A percentile compares a stretch with the other conserved stretches of the same genome.
Conservation (phyloP, 2,888 invertebrate species). For the Lasioglossum morio region DNA sequence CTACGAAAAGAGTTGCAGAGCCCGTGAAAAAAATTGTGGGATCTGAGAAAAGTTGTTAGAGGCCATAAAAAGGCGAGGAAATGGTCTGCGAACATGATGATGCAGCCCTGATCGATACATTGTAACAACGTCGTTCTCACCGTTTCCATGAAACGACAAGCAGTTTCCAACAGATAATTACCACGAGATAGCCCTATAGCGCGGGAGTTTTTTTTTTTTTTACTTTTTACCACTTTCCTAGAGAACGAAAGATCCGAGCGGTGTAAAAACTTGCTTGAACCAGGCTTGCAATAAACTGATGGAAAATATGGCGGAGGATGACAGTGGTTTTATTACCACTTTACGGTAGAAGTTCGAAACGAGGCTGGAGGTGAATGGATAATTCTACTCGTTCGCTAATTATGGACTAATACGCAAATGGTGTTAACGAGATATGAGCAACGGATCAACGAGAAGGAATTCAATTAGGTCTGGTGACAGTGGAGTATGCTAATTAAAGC, state of each 20-base stretch:
- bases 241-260: not conserved
- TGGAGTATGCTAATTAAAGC: not conserved
- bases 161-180: slow-evolving; percentile 5
- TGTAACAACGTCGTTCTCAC: not conserved
- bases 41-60: not conserved
- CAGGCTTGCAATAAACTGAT: slow-evolving; percentile 1
- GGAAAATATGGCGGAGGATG: slow-evolving; percentile 18
- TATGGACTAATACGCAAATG: not conserved
- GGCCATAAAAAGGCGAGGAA: not conserved
- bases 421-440: slow-evolving; percentile 12
- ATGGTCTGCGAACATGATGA: not conserved
- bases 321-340: slow-evolving; percentile 12
- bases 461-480: slow-evolving; percentile 3
- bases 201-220: not conserved
- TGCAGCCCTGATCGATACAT: not conserved
- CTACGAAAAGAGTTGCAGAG: not conserved
- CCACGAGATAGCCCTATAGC: not conserved
- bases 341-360: not conserved
- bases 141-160: not conserved
- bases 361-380: slow-evolving; percentile 5
- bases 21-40: not conserved
- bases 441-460: slow-evolving; percentile 10
- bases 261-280: slow-evolving; percentile 10
- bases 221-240: not conserved
- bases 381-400: slow-evolving; percentile 10